Evolutionary conservation across 2,113 vertebrate genomes (phyloP), one percentile per base, ranked within the genome.

Genomic region (Poicephalus gulielmi): DNA sequence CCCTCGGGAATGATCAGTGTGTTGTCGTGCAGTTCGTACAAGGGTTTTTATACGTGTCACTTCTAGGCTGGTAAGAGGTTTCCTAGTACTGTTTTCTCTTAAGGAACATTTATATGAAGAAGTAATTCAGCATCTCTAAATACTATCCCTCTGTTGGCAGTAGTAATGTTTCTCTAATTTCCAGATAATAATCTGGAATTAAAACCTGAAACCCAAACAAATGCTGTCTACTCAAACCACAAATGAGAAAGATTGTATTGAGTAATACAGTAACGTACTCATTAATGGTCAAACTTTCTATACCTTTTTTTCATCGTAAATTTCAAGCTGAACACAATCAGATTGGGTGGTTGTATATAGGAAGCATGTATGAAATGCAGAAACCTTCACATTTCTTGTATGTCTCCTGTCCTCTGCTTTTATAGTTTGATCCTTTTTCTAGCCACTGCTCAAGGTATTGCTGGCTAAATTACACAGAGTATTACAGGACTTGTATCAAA

Each of bases 1-100:
- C 27, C 25, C 41, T 59, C 3, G 5, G n/a, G 22, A 33, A 5
- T 3, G 8, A 8, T 47, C 13, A 0, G 39, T 9, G 50, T 6
- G 2, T 23, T 28, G 2, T 1, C 1, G 8, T 6, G 15, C 10
- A 10, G 3, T 23, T 4, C 27, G 2, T 37, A 2, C 10, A 0
- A 2, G 28, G 10, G 2, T 17, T 37, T 15, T 16, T 11, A 17
- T 9, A 2, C 6, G 55, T 23, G 53, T 8, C 7, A 0, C 49
- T 12, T 20, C 35, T 1, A 14, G n/a, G 2, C n/a, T 27, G 22
- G 7, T 22, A 6, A 11, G 35, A 22, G 27, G 9, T 0, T 49
- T 13, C 5, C 23, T 11, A 17, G 9, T 31, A 4, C 11, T 24
- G 0, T 14, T 43, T 3, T 7, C 31, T 62, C 16, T 27, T 17